These are phyloP conservation scores for Drosophila obscura DNA, from an alignment of 1,140 invertebrate species.

Conservation along the genomic window DNA sequence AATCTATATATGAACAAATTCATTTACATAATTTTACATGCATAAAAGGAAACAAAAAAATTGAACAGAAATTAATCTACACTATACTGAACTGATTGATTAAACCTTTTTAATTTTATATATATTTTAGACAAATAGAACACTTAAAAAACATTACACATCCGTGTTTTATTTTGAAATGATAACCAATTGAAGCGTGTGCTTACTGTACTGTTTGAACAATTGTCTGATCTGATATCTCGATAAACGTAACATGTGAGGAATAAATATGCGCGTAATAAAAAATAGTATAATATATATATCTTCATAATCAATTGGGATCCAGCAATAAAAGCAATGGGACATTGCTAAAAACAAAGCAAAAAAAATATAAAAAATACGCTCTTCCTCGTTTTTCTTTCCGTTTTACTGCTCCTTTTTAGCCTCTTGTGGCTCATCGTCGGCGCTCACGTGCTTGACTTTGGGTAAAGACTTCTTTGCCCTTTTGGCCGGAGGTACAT, in stretches of 20 bases:
- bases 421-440: constrained; percentile 8
- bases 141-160: constrained; percentile 9
- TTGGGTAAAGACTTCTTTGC: constrained; percentile 40
- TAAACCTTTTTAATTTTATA: constrained; percentile 47
- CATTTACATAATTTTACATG: constrained; percentile 27
- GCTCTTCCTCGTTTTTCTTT: too few species aligned
- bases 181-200: not conserved
- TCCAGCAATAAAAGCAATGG: constrained; percentile 15
- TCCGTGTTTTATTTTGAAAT: constrained; percentile 25
- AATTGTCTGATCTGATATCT: constrained; percentile 27
- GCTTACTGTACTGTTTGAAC: not conserved
- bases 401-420: constrained; percentile 2
- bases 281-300: constrained; percentile 8
- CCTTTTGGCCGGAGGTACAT: constrained; percentile 41
- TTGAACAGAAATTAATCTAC: constrained; percentile 15
- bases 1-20: constrained; percentile 38
- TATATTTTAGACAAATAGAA: constrained; percentile 37
- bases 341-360: constrained; percentile 10
- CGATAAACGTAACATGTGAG: constrained; percentile 11
- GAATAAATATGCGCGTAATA: constrained; percentile 30
- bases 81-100: constrained; percentile 67
- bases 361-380: not conserved
- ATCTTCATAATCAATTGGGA: not conserved
- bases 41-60: constrained; percentile 34
- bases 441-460: constrained; percentile 14